These are phyloP conservation scores for Alsophila aescularia DNA, from an alignment of 2,888 invertebrate species.

Conservation along the genomic window DNA sequence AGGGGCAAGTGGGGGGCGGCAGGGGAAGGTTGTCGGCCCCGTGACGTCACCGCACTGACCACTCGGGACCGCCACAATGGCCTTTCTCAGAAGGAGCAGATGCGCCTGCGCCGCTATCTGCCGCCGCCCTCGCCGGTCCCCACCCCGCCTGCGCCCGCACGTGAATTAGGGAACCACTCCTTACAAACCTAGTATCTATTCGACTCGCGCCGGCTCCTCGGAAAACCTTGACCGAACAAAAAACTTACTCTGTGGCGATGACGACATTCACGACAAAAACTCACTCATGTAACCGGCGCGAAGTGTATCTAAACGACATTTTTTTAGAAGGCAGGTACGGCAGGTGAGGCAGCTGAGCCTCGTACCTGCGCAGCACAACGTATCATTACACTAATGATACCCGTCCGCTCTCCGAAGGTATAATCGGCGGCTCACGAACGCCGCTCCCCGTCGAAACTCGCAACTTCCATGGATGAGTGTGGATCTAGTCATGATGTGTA, in stretches of 20 bases:
- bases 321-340: constrained; percentile 54
- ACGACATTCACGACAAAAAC: constrained; percentile 67
- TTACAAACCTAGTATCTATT: constrained; percentile 28
- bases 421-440: constrained; percentile 60
- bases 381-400: constrained; percentile 78
- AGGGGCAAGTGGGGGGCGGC: constrained; percentile 53
- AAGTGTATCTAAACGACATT: constrained; percentile 72
- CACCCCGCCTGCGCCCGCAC: constrained; percentile 54
- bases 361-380: constrained; percentile 69
- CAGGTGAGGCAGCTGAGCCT: constrained; percentile 63
- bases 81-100: constrained; percentile 83
- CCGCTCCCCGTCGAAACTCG: constrained; percentile 71
- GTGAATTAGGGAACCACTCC: constrained; percentile 49
- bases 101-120: constrained; percentile 75
- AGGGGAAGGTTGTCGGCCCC: constrained; percentile 80
- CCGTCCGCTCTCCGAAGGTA: constrained; percentile 46
- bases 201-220: constrained; percentile 30
- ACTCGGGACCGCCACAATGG: constrained; percentile 79
- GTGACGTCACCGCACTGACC: constrained; percentile 83
- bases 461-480: constrained; percentile 91
- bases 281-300: constrained; percentile 62
- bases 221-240: constrained; percentile 49
- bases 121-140: constrained; percentile 53
- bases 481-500: constrained; percentile 89
- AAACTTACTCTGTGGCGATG: constrained; percentile 50